Percentiles rank a stretch among this genome's conserved stretches.
phyloP scores from a whole-genome alignment of 2,888 invertebrate genomes.

The Phyto melanocephala region DNA sequence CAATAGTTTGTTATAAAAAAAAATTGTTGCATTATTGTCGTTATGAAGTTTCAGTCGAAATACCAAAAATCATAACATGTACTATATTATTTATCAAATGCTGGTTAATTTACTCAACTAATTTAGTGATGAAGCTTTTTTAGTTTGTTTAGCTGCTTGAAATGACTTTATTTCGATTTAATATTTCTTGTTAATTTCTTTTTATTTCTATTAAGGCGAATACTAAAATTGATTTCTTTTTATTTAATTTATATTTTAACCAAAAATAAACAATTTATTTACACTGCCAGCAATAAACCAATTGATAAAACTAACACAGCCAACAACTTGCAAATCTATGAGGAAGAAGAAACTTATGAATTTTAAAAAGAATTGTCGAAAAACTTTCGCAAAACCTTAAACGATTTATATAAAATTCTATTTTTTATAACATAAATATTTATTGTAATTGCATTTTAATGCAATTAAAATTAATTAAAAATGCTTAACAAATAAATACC shows the following conservation, averaged over 20 bases:
- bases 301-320: constrained; percentile 49
- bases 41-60: background rate
- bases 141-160: background rate
- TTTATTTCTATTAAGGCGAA: constrained; percentile 1
- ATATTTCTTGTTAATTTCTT: background rate
- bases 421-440: constrained; percentile 35
- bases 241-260: constrained; percentile 21
- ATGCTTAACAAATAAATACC: background rate
- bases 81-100: background rate
- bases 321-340: constrained; percentile 59
- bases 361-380: constrained; percentile 32
- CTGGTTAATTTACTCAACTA: background rate
- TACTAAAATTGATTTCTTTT: constrained; percentile 13
- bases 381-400: background rate
- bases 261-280: background rate
- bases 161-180: background rate
- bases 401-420: background rate
- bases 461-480: background rate
- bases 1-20: background rate
- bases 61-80: background rate
- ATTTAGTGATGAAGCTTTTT: background rate
- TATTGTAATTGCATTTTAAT: constrained; percentile 16
- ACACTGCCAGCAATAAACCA: constrained; percentile 35
- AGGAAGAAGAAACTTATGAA: constrained; percentile 40
- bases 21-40: constrained; percentile 31